Percentiles rank a stretch among this genome's conserved stretches.
phyloP scores from a whole-genome alignment of 2,797 vertebrate species.

The Taeniopygia guttata region DNA sequence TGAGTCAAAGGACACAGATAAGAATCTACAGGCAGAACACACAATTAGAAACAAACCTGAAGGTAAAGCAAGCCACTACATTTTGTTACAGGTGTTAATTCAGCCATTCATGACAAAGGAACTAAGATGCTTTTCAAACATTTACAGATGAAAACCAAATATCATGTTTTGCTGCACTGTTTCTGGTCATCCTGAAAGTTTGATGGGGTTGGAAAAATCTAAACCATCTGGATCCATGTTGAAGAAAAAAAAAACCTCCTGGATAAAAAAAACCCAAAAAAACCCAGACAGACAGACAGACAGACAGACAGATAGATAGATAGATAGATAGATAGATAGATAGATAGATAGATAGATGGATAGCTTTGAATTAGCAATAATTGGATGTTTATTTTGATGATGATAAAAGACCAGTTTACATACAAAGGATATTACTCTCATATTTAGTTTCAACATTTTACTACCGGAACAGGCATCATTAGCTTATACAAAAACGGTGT shows the following conservation, averaged over 20 bases:
- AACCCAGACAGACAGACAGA: background rate
- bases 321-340: background rate
- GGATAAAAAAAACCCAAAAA: background rate
- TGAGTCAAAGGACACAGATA: conserved; percentile 4
- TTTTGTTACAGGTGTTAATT: background rate
- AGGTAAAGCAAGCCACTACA: background rate
- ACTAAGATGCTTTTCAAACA: background rate
- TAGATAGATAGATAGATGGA: background rate
- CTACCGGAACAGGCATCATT: background rate
- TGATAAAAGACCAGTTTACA: background rate
- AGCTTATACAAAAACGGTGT: background rate
- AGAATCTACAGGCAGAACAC: background rate
- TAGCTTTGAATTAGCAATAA: background rate
- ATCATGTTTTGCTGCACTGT: background rate
- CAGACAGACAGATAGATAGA: background rate
- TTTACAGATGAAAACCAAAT: background rate
- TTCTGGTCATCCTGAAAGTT: background rate
- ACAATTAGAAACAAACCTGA: background rate
- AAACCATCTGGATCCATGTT: background rate
- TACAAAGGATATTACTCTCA: background rate
- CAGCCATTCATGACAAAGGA: background rate
- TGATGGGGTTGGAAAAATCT: background rate
- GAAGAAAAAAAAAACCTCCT: background rate
- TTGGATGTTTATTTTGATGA: background rate
- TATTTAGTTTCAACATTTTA: background rate